Base-by-base conservation (phyloP, 1,140 invertebrate species). In the Ostrea edulis region DNA sequence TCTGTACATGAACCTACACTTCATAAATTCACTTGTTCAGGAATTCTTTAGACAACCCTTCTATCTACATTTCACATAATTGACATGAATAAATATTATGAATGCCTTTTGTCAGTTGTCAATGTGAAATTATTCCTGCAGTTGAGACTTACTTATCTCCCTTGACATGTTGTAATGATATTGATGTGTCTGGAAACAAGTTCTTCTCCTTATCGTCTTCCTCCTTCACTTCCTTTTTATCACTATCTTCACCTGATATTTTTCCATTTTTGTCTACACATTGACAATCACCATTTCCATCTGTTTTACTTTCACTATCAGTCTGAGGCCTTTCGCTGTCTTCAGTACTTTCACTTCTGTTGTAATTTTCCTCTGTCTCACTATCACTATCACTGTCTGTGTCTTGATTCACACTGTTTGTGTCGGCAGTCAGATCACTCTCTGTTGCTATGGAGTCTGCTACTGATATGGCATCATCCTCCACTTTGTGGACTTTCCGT, bases 171-270 rank as follows among this genome's bases (percentile, higher is more conserved):
- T 93, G 86, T 54, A 96, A 90, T 84, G 93, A 92, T 44, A 96
- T 95, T 86, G 94, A 91, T 9, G 96, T 96, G 91, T 96, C 96
- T 0, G 96, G 96, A 90, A 96, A 96, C 58, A 90, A 90, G 35
- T 86, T 35, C 25, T 91, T 91, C 11, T 88, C 87, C 25, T 92
- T 90, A 62, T 89, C 87, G 8, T 55, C 20, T n/a, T 84, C 25
- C 29, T 85, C 82, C 65, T 54, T 54, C 20, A 35, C 58, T 85
- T 87, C 68, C 22, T 58, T 84, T 71, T 83, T 53, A 12, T 29
- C 84, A 88, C 62, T 55, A 83, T 77, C 35, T 58, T 68, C 53
- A 22, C 81, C 35, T 44, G 35, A 44, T 44, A 44, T 29, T 87
- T 51, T 62, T 82, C 25, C 71, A 51, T 86, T 54, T 65, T 87